A percentile compares a stretch with the other conserved stretches of the same genome.
These are phyloP conservation scores for Vandiemenella viatica DNA, from an alignment of 2,888 invertebrate species.

Conservation along the genomic window DNA sequence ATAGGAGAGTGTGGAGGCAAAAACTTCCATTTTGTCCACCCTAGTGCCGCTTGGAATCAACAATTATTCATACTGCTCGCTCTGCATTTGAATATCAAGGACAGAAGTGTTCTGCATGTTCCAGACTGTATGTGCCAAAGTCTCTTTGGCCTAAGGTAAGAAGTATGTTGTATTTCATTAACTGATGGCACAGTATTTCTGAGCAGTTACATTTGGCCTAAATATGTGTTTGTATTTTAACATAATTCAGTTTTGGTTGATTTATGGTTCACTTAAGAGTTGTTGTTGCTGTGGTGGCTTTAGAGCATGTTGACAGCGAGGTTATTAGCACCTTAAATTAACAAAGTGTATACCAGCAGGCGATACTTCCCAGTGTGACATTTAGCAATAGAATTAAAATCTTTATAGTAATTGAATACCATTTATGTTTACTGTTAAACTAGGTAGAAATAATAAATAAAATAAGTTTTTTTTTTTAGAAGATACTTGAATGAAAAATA, in stretches of 20 bases:
- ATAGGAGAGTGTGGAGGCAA: slow-evolving; percentile 98
- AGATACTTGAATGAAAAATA: too few relatives aligned
- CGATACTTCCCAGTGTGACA: too few relatives aligned
- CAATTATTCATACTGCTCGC: slow-evolving; percentile 69
- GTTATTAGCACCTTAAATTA: not conserved
- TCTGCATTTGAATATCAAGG: slow-evolving; percentile 94
- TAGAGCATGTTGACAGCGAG: not conserved
- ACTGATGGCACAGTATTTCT: not conserved
- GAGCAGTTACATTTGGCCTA: not conserved
- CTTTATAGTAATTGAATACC: too few relatives aligned
- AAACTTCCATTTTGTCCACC: slow-evolving; percentile 95
- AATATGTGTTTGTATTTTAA: too few relatives aligned
- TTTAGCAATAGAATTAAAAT: too few relatives aligned
- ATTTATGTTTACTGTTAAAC: too few relatives aligned
- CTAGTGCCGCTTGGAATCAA: slow-evolving; percentile 71
- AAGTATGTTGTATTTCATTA: slow-evolving; percentile 3
- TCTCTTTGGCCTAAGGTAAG: slow-evolving; percentile 62
- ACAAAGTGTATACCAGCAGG: too few relatives aligned
- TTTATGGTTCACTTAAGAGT: too few relatives aligned
- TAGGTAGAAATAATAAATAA: too few relatives aligned
- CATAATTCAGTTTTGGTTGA: too few relatives aligned
- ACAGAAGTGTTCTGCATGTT: slow-evolving; percentile 97
- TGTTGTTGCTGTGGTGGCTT: not conserved
- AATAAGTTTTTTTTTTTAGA: too few relatives aligned
- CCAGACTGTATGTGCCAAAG: slow-evolving; percentile 88